Base-by-base conservation (phyloP, 2,113 vertebrate genomes). In the Malurus alboscapulatus region DNA sequence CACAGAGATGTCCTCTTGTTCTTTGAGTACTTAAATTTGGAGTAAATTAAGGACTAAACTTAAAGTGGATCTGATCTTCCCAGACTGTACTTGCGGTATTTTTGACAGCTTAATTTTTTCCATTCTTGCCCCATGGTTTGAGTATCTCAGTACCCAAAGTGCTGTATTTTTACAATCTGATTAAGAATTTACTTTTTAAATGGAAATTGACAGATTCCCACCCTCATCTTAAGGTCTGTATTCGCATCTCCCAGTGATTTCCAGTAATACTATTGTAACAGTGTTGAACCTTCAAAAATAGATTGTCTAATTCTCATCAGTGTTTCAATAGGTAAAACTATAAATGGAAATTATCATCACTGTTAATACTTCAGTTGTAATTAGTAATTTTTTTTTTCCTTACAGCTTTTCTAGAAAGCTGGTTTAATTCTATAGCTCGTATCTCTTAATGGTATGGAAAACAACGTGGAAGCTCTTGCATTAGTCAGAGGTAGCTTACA, bases 251-350 rank as follows among this genome's bases (percentile, higher is more conserved):
- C 24, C 8, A 18, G 26, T 40, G 45, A 25, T 57, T 84, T 68
- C 57, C 0, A 0, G 48, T 74, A 54, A 34, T 36, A 7, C 9
- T n/a, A 14, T 1, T 71, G 9, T 32, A 48, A 26, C 13, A 36
- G 13, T 55, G 29, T 30, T 55, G 40, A 87, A 51, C 17, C 8
- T 84, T 87, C 44, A 59, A 48, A 84, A 11, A 51, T 58, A 25
- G 14, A 10, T 73, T 86, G 13, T 10, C 26, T 19, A 36, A 27
- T 80, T 5, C 11, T 38, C 29, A 27, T 34, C 32, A 25, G 12
- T 71, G 21, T 59, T 87, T 51, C 59, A 48, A 6, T 59, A 84
- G 42, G 8, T 54, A 30, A 89, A 90, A 36, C 22, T 5, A 16
- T 51, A 57, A 73, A 26, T 53, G 6, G 22, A 72, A 82, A 68